Conservation (phyloP, 1,140 invertebrate genomes). For the Drosophila willistoni region DNA sequence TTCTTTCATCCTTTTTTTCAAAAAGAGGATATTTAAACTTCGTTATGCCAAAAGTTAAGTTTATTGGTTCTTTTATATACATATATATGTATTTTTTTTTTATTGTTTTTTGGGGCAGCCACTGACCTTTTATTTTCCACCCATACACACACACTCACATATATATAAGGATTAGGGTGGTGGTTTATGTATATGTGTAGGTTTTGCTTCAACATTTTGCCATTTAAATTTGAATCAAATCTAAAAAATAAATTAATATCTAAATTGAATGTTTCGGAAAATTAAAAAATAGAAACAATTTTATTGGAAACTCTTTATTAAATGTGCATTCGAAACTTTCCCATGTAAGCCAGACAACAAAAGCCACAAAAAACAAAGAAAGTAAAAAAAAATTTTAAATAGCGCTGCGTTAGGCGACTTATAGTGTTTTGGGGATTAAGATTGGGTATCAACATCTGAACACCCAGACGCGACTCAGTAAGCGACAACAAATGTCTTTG, state of each 20-base stretch:
- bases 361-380: background rate
- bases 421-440: too few relatives aligned
- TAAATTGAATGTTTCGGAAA: constrained; percentile 52
- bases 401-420: too few relatives aligned
- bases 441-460: too few relatives aligned
- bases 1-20: too few relatives aligned
- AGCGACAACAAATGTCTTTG: too few relatives aligned
- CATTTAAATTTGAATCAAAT: constrained; percentile 60
- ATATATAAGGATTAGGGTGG: background rate
- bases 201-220: constrained; percentile 36
- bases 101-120: background rate
- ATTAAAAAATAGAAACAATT: background rate
- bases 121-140: background rate
- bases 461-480: too few relatives aligned
- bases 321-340: background rate
- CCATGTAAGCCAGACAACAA: constrained; percentile 13
- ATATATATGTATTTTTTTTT: too few relatives aligned
- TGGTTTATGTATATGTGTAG: background rate
- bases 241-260: background rate
- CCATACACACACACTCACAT: background rate
- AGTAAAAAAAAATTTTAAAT: background rate
- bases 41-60: background rate
- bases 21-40: too few relatives aligned
- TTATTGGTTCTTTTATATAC: too few relatives aligned
- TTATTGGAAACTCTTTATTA: background rate